A percentile compares a stretch with the other conserved stretches of the same genome.
Evolutionary conservation across 2,888 invertebrate species (phyloP).

Genomic region (Imbricaverruca yamaguchii): DNA sequence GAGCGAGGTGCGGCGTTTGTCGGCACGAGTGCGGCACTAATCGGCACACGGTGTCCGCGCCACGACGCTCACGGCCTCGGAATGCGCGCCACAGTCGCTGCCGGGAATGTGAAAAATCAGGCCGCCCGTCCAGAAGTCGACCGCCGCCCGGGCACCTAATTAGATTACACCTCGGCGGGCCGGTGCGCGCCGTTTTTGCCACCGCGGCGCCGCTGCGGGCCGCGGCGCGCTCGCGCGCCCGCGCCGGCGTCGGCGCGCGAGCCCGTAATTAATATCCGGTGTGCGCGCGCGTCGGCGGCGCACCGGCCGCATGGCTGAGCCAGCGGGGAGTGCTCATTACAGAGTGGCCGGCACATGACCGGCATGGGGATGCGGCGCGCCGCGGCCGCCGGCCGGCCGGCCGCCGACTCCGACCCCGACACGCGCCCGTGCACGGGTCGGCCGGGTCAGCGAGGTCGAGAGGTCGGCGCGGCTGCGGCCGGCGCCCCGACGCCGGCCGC

Average conservation of each 20-base stretch:
- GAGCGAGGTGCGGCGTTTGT: too few species aligned
- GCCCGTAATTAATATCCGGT: slow-evolving; percentile 7
- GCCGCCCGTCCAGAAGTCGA: slow-evolving; percentile 3
- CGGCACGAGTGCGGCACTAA: too few species aligned
- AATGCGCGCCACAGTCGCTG: background rate
- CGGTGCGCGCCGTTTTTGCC: slow-evolving; percentile 13
- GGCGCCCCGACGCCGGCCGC: background rate
- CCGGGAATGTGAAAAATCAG: slow-evolving; percentile 16
- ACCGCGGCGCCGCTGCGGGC: slow-evolving; percentile 26
- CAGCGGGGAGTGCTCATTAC: slow-evolving; percentile 17
- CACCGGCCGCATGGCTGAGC: background rate
- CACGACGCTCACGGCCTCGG: too few species aligned
- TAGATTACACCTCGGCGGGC: slow-evolving; percentile 16
- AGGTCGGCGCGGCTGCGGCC: background rate
- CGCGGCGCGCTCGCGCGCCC: slow-evolving; percentile 9
- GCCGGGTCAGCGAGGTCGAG: background rate
- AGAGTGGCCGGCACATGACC: slow-evolving; percentile 3
- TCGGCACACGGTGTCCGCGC: too few species aligned
- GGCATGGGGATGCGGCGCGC: background rate
- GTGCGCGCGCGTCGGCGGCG: slow-evolving; percentile 21
- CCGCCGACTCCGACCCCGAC: too few species aligned
- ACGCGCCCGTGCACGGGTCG: background rate
- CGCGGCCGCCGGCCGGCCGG: background rate
- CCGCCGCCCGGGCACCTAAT: slow-evolving; percentile 19
- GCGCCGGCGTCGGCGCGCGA: slow-evolving; percentile 4